phyloP scores from a whole-genome alignment of 2,797 vertebrate species.

The Chelon labrosus region DNA sequence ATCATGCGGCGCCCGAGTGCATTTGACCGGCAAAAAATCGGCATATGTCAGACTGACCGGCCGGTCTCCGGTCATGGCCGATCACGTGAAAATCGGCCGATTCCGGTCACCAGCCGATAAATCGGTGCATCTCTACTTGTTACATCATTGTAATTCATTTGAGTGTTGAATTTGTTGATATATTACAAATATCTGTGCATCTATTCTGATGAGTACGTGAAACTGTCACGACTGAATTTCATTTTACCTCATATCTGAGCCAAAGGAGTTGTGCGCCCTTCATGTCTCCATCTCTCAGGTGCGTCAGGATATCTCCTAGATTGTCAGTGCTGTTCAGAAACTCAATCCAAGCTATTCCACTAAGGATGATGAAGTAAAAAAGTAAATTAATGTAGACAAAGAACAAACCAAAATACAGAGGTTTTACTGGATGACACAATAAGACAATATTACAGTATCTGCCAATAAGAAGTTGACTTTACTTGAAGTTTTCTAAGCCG shows the following conservation, averaged over 20 bases:
- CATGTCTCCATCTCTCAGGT: slow-evolving; percentile 89
- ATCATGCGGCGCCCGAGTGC: too few species aligned
- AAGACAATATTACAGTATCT: not conserved
- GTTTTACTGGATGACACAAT: not conserved
- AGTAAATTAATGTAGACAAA: not conserved
- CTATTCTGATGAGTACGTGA: not conserved
- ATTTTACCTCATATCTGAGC: slow-evolving; percentile 91
- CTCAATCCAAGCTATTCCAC: slow-evolving; percentile 93
- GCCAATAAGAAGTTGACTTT: slow-evolving; percentile 33
- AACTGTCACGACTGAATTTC: not conserved
- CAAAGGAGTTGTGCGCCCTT: slow-evolving; percentile 93
- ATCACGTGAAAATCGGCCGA: too few species aligned
- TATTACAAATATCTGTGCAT: not conserved
- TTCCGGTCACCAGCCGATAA: too few species aligned
- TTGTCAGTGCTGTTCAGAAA: slow-evolving; percentile 92
- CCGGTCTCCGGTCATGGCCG: too few species aligned
- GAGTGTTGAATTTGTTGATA: not conserved
- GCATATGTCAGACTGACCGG: too few species aligned
- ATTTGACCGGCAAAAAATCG: too few species aligned
- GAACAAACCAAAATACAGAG: not conserved
- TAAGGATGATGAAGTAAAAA: slow-evolving; percentile 60
- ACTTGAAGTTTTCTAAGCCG: slow-evolving; percentile 92
- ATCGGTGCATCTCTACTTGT: too few species aligned
- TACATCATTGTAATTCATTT: too few species aligned
- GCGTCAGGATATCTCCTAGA: slow-evolving; percentile 86